Base-by-base conservation (phyloP, 2,113 vertebrate species). In the Ceyx cyanopectus region DNA sequence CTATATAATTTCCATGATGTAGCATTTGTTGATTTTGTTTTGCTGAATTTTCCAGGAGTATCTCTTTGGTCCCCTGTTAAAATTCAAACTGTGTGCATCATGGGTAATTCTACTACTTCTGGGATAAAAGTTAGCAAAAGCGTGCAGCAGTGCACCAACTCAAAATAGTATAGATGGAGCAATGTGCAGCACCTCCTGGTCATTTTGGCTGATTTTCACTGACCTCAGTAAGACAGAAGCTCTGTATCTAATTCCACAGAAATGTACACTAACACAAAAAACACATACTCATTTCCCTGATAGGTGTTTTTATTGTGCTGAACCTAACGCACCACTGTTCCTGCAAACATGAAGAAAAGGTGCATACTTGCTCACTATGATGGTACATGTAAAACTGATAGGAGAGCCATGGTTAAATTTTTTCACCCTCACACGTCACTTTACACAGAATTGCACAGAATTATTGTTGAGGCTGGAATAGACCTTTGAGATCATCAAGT, bases 1-100 rank as follows among this genome's bases (percentile, higher is more conserved):
- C 82, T 93, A 85, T 68, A 85, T 68, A 60, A 90, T 93, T 97
- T 96, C 61, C 75, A 92, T 46, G 76, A 95, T 93, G 94, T 96
- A 60, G 69, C 85, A 85, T 93, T 80, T 76, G 58, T 92, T 89
- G 81, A 23, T 91, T 97, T 82, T 88, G 54, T 77, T 96, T 92
- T 78, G 45, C 48, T 86, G 75, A 90, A 93, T 92, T 97, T 97
- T 88, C 89, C 83, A 93, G 84, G 61, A 96, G 81, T 83, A 89
- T 90, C 41, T 86, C 56, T 83, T 95, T 85, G 74, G 51, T 88
- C 93, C 18, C 48, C 93, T 96, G 91, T 92, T 89, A 60, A 84
- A 82, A 80, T 87, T 63, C 84, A 92, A 89, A 56, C 63, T 79
- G 61, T 80, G 27, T 91, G 84, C 27, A 75, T 56, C 69, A 57